Conservation (phyloP, 2,113 vertebrate genomes). For the Guaruba guarouba region DNA sequence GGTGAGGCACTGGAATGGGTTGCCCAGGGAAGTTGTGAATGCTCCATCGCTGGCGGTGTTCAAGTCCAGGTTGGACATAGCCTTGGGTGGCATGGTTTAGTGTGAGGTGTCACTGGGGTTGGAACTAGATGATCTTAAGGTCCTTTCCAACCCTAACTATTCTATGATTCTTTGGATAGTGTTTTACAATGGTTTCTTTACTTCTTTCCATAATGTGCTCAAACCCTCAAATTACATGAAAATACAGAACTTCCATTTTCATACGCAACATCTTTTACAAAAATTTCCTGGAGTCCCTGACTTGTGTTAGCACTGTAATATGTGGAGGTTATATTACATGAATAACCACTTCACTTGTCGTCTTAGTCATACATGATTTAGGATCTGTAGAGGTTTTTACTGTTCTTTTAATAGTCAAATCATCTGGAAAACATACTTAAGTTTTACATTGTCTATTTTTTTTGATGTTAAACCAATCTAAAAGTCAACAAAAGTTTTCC, state of each 20-base stretch:
- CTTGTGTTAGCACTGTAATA: neutral
- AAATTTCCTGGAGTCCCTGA: neutral
- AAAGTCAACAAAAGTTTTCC: neutral
- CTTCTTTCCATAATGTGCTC: neutral
- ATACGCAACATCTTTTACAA: neutral
- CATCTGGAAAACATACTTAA: neutral
- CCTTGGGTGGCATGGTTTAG: no score
- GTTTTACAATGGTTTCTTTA: neutral
- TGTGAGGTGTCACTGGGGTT: no score
- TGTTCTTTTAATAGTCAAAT: neutral
- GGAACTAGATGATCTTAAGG: no score
- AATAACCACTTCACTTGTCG: neutral
- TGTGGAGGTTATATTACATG: neutral
- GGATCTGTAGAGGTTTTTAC: neutral
- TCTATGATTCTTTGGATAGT: no score
- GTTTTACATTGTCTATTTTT: neutral
- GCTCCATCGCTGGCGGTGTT: no score
- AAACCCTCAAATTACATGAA: neutral
- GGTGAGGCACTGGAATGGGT: no score
- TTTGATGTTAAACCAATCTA: neutral
- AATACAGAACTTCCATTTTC: neutral
- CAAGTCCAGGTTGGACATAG: no score
- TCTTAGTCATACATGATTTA: neutral
- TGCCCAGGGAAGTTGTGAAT: no score
- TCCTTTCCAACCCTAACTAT: no score